A percentile compares a stretch with the other conserved stretches of the same genome.
Evolutionary conservation across 2,113 vertebrate species (phyloP).

Genomic region (Oreochromis tanganicae): DNA sequence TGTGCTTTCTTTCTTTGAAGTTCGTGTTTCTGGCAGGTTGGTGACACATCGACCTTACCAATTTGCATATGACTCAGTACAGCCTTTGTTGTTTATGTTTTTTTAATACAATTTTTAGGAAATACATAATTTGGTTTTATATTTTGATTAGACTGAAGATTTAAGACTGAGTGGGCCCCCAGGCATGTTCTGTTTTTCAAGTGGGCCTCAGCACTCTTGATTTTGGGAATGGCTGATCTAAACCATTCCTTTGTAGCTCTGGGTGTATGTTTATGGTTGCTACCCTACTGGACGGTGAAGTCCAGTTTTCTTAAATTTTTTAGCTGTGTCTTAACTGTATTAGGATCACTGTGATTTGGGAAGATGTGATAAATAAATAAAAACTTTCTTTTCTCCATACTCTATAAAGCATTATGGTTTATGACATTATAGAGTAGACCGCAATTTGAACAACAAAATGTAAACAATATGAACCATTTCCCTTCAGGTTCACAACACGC

Average conservation of each 20-base stretch:
- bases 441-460: too few species aligned
- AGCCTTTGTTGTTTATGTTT: background rate
- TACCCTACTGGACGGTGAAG: fast-evolving
- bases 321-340: background rate
- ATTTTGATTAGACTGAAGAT: fast-evolving
- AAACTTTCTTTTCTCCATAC: too few species aligned
- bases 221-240: too few species aligned
- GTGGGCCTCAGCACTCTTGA: too few species aligned
- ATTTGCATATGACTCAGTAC: fast-evolving
- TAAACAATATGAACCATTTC: too few species aligned
- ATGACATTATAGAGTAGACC: too few species aligned
- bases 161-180: background rate
- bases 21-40: background rate
- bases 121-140: background rate
- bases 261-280: fast-evolving
- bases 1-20: background rate
- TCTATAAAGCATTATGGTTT: too few species aligned
- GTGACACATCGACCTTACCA: background rate
- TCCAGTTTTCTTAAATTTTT: background rate
- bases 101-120: fast-evolving
- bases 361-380: background rate
- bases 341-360: background rate
- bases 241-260: too few species aligned
- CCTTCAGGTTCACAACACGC: too few species aligned
- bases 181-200: background rate